phyloP scores from a whole-genome alignment of 2,113 vertebrate species.

The Pardalotus punctatus region DNA sequence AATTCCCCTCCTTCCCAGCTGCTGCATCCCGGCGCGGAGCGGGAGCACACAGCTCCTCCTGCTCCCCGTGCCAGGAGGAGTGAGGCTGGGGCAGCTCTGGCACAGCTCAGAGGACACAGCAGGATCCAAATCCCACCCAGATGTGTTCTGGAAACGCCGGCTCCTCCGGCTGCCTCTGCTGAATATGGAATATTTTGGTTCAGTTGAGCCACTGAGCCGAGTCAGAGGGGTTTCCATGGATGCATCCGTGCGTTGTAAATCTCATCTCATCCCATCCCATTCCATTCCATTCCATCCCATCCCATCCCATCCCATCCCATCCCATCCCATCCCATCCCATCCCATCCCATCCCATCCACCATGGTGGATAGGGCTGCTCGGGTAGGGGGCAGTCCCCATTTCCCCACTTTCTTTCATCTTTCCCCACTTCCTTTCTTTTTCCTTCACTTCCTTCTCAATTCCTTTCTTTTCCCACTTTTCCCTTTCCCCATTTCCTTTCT shows the following conservation, averaged over 20 bases:
- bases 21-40: accelerated
- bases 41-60: background rate
- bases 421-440: background rate
- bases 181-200: accelerated
- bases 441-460: background rate
- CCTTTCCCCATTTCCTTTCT: background rate
- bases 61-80: background rate
- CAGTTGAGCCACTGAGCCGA: background rate
- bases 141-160: background rate
- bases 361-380: accelerated
- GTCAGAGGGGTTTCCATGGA: background rate
- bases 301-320: no score
- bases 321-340: no score
- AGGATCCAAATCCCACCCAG: background rate
- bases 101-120: background rate
- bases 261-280: background rate
- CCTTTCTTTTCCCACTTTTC: background rate
- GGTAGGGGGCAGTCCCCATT: background rate
- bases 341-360: background rate
- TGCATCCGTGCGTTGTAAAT: accelerated
- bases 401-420: background rate
- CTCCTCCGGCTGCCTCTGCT: background rate
- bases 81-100: background rate
- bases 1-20: background rate
- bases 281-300: no score